Percentiles rank a stretch among this genome's conserved stretches.
Conservation (phyloP, 1,140 invertebrate genomes). For the Drosophila lacteicornis region DNA sequence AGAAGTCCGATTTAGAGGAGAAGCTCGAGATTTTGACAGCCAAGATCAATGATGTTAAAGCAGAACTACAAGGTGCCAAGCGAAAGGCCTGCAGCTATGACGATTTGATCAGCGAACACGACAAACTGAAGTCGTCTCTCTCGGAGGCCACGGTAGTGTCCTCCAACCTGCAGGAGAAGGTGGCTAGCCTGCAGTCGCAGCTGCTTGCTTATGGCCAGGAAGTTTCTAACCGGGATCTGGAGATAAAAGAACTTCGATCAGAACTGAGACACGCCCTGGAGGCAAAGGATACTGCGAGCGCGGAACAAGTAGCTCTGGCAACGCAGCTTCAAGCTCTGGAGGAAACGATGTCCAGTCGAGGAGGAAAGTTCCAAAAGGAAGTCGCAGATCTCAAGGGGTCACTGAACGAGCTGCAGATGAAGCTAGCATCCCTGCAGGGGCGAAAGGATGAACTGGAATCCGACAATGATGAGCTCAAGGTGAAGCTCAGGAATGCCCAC, state of each 20-base stretch:
- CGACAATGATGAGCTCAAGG: slow-evolving; percentile 24
- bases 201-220: background rate
- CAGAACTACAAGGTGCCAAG: slow-evolving; percentile 10
- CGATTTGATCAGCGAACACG: slow-evolving; percentile 19
- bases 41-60: slow-evolving; percentile 31
- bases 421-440: slow-evolving; percentile 34
- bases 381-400: slow-evolving; percentile 27
- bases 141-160: background rate
- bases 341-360: slow-evolving; percentile 15
- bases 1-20: slow-evolving; percentile 8
- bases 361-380: slow-evolving; percentile 15
- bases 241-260: slow-evolving; percentile 6
- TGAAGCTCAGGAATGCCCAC: slow-evolving; percentile 15
- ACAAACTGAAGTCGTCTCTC: slow-evolving; percentile 1
- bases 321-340: slow-evolving; percentile 25
- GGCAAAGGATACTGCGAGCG: background rate
- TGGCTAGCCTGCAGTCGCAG: slow-evolving; percentile 1
- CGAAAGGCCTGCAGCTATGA: slow-evolving; percentile 2
- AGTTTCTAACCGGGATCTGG: slow-evolving; percentile 1
- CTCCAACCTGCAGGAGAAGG: background rate
- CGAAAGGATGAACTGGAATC: slow-evolving; percentile 27
- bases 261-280: slow-evolving; percentile 7
- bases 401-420: slow-evolving; percentile 25
- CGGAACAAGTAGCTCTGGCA: background rate
- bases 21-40: slow-evolving; percentile 12